phyloP scores from a whole-genome alignment of 2,113 vertebrate genomes.

The Morone saxatilis region DNA sequence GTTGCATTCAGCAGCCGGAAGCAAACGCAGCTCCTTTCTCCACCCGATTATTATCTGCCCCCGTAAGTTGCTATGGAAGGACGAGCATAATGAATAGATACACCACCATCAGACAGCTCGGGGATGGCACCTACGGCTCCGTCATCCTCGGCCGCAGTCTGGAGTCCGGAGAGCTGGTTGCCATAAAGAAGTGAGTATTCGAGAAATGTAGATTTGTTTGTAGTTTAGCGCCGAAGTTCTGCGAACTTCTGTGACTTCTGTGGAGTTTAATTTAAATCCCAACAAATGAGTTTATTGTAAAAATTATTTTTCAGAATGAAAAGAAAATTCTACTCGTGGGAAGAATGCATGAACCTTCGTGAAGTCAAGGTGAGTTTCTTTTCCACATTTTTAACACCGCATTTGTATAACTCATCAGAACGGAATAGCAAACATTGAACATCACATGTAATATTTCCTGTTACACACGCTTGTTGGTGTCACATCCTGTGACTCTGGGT shows the following conservation, averaged over 20 bases:
- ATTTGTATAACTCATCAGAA: not conserved
- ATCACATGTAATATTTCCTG: not conserved
- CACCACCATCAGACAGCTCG: conserved; percentile 93
- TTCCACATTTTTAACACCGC: not conserved
- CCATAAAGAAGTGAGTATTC: conserved; percentile 94
- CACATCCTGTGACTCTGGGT: not conserved
- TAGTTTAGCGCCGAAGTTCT: not conserved
- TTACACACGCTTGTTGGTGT: not conserved
- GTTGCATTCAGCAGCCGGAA: conserved; percentile 85
- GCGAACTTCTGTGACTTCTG: no score
- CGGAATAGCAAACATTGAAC: not conserved
- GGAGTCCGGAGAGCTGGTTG: conserved; percentile 96
- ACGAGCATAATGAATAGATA: conserved; percentile 93
- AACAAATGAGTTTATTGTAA: not conserved
- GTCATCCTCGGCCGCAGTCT: conserved; percentile 94
- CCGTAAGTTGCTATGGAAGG: conserved; percentile 79
- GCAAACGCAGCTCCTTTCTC: conserved; percentile 46
- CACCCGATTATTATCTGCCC: conserved; percentile 44
- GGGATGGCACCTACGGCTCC: conserved; percentile 96
- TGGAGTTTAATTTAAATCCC: not conserved
- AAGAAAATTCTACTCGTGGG: conserved; percentile 98
- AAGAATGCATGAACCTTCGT: conserved; percentile 97
- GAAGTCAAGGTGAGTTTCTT: conserved; percentile 91
- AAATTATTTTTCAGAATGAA: conserved; percentile 89
- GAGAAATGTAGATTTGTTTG: not conserved